A percentile compares a stretch with the other conserved stretches of the same genome.
Conservation (phyloP, 2,797 vertebrate genomes). For the Oryzias sinensis region DNA sequence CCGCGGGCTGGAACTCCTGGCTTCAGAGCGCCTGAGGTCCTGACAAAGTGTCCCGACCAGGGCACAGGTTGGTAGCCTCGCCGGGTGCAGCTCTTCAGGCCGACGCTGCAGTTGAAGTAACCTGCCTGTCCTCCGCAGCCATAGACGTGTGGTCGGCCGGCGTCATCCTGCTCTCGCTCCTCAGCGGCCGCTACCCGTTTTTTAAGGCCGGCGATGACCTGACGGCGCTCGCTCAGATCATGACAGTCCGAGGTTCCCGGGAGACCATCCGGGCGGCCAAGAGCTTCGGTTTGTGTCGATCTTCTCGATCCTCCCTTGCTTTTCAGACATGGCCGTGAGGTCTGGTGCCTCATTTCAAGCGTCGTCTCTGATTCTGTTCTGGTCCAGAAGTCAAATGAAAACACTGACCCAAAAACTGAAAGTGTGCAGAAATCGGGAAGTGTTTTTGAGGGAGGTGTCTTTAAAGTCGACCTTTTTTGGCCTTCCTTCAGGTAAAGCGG, state of each 20-base stretch:
- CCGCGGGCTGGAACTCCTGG: conserved; percentile 95
- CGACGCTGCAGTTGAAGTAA: no score
- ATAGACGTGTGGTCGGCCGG: conserved; percentile 98
- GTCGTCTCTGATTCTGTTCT: no score
- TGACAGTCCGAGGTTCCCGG: conserved; percentile 92
- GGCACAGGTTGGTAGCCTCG: conserved; percentile 82
- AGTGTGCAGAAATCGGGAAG: no score
- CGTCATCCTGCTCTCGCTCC: conserved; percentile 92
- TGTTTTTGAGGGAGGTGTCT: no score
- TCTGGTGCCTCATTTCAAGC: no score
- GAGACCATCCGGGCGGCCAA: conserved; percentile 91
- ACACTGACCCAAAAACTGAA: no score
- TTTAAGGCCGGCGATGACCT: conserved; percentile 98
- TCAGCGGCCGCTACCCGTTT: conserved; percentile 96
- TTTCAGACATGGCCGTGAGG: no score
- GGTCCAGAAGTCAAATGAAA: no score
- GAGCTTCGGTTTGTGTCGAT: conserved; percentile 84
- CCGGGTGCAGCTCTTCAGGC: not conserved
- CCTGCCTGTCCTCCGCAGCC: conserved; percentile 70
- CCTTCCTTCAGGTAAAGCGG: conserved; percentile 83
- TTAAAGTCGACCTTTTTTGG: not conserved
- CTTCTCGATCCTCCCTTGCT: conserved; percentile 3
- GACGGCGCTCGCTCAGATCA: conserved; percentile 94
- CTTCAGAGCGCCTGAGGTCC: conserved; percentile 95
- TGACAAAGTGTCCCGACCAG: conserved; percentile 93